A percentile compares a stretch with the other conserved stretches of the same genome.
Conservation (phyloP, 2,797 vertebrate species). For the Coluber constrictor region DNA sequence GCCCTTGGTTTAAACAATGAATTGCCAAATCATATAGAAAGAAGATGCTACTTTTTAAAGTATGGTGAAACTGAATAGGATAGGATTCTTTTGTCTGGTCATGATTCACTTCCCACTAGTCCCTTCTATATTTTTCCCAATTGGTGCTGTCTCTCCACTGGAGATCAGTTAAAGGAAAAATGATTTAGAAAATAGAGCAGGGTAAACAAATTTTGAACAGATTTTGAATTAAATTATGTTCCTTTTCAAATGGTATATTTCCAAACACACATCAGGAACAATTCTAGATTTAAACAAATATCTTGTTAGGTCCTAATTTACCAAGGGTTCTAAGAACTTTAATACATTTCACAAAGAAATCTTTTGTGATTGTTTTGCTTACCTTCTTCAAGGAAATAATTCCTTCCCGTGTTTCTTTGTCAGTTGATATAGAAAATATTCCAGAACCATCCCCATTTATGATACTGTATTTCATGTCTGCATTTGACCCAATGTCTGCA, state of each 20-base stretch:
- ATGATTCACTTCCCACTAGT: not conserved
- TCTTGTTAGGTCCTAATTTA: not conserved
- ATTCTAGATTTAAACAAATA: not conserved
- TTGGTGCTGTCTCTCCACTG: not conserved
- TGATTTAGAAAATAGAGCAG: not conserved
- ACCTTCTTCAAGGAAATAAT: slow-evolving; percentile 93
- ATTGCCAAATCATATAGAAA: not conserved
- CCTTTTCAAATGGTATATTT: not conserved
- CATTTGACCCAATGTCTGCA: slow-evolving; percentile 89
- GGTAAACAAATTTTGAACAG: not conserved
- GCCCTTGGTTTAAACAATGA: not conserved
- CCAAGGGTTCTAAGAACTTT: not conserved
- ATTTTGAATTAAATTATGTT: not conserved
- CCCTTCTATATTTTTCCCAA: not conserved
- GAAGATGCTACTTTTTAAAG: not conserved
- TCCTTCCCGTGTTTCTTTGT: slow-evolving; percentile 92
- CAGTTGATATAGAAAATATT: slow-evolving; percentile 87
- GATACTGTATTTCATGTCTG: slow-evolving; percentile 95
- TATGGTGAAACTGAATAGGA: not conserved
- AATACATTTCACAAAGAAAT: not conserved
- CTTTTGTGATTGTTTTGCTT: slow-evolving; percentile 35
- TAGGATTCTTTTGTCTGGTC: not conserved
- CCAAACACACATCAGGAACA: not conserved
- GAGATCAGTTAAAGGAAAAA: not conserved
- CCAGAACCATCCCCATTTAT: slow-evolving; percentile 88